Conservation (phyloP, 2,113 vertebrate genomes). For the Vombatus ursinus region DNA sequence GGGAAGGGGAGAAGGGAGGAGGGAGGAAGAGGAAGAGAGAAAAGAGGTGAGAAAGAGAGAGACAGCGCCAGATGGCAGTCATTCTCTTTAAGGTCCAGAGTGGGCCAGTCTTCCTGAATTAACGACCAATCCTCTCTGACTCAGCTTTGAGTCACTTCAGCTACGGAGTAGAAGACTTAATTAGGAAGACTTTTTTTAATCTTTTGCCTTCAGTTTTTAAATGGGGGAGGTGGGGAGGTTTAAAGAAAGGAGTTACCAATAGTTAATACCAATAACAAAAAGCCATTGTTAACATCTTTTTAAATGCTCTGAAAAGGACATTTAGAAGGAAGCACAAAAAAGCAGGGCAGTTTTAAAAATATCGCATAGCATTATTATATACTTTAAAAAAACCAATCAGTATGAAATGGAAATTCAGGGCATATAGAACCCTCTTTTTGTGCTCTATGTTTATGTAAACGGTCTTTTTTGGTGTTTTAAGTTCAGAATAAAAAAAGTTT, state of each 20-base stretch:
- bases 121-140: neutral
- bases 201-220: neutral
- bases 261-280: neutral
- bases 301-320: neutral
- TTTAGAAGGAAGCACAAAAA: neutral
- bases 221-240: neutral
- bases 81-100: neutral
- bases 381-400: neutral
- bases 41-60: neutral
- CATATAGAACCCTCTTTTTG: neutral
- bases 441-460: neutral
- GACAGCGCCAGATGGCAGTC: neutral
- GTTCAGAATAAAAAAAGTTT: neutral
- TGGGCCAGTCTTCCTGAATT: neutral
- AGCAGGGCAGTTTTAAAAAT: neutral
- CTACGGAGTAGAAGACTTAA: neutral
- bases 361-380: neutral
- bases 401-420: neutral
- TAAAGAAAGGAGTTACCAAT: neutral
- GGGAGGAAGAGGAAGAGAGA: too few species aligned
- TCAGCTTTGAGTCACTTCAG: neutral
- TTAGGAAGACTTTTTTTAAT: too few species aligned
- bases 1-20: too few species aligned
- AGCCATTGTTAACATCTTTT: neutral
- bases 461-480: neutral